A percentile compares a stretch with the other conserved stretches of the same genome.
These are phyloP conservation scores for Falco punctatus DNA, from an alignment of 2,113 vertebrate genomes.

Conservation along the genomic window DNA sequence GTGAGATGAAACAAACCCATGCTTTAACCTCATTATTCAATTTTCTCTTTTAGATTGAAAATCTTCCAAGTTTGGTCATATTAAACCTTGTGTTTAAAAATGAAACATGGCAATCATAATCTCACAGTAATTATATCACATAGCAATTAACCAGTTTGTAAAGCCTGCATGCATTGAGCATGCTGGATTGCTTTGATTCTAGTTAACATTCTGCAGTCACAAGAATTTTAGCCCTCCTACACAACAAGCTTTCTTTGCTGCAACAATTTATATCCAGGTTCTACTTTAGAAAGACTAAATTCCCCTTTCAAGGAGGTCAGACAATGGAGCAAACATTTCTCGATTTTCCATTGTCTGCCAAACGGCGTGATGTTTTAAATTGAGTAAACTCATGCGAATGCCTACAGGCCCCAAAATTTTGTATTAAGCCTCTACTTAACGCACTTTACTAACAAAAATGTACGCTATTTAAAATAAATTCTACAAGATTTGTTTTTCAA, in stretches of 20 bases:
- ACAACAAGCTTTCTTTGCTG: neutral
- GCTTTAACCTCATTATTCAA: neutral
- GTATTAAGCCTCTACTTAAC: neutral
- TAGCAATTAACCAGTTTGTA: constrained; percentile 13
- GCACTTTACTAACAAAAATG: neutral
- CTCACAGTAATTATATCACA: neutral
- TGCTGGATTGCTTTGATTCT: neutral
- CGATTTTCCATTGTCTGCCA: neutral
- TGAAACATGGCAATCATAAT: neutral
- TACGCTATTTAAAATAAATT: neutral
- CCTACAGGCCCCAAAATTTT: neutral
- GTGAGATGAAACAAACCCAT: neutral
- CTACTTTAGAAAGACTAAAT: neutral
- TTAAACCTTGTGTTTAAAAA: neutral
- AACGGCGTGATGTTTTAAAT: neutral
- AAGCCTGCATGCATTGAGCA: neutral
- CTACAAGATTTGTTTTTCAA: neutral
- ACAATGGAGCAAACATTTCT: neutral
- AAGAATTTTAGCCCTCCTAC: constrained; percentile 6
- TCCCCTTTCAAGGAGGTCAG: neutral
- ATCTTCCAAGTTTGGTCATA: neutral
- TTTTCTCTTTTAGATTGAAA: constrained; percentile 13
- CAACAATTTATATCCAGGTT: neutral
- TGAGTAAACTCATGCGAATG: neutral
- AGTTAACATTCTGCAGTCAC: neutral